Base-by-base conservation (phyloP, 2,888 invertebrate species). In the Calameuta pallipes region DNA sequence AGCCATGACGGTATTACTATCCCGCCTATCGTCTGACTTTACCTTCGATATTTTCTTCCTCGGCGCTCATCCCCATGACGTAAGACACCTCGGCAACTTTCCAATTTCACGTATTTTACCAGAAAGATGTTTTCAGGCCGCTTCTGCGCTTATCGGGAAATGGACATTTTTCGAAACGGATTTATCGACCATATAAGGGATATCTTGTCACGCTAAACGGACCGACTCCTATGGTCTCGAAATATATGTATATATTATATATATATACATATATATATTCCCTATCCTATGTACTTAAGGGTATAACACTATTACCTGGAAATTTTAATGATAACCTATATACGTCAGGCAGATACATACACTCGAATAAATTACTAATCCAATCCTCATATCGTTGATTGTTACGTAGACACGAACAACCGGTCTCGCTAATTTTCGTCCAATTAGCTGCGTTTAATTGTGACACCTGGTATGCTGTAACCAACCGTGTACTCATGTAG, bases 351-450 rank as follows among this genome's bases (percentile, higher is more conserved):
- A 41, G 15, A 15, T 41, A 41, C 15, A 4, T 15, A 4, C 6
- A 15, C 41, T 41, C 41, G 2, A 41, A 41, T 41, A 41, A 41
- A 41, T 15, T 4, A 23, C 15, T 15, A 41, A 6, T 41, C 6
- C 15, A 41, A 41, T 15, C 23, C 41, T 41, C 15, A 41, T 41
- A 15, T 56, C 56, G 23, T 23, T 56, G 4, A 6, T 56, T 23
- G 56, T 56, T 9, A 56, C 56, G 56, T 23, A 56, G 23, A 23
- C 23, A 23, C 73, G 76, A 73, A 75, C 74, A 78, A 80, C 74
- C 74, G 36, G 70, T 69, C 30, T 69, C 73, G 69, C 69, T 73
- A 68, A 75, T 71, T 71, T 71, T 71, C 33, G 33, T 71, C 33
- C 71, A 71, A 71, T 71, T 71, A 71, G 71, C 33, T 71, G 71